A percentile compares a stretch with the other conserved stretches of the same genome.
phyloP scores from a whole-genome alignment of 2,888 invertebrate species.

The Aromia moschata region DNA sequence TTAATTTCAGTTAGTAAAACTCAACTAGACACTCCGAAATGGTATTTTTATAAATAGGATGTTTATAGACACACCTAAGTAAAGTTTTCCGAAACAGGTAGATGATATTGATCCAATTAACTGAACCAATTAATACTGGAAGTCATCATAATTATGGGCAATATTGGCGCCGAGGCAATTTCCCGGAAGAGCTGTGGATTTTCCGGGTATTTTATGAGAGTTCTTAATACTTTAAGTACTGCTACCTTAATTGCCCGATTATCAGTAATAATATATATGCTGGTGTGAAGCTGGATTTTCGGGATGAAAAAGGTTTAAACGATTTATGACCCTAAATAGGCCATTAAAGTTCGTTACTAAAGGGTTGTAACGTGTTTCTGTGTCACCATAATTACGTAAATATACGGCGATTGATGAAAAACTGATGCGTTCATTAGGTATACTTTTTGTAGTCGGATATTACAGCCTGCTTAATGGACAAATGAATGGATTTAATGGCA shows the following conservation, averaged over 20 bases:
- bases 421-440: too few species aligned
- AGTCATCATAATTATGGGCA: not conserved
- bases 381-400: too few species aligned
- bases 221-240: not conserved
- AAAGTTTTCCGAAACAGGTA: not conserved
- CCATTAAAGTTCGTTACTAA: not conserved
- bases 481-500: too few species aligned
- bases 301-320: not conserved
- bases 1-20: too few species aligned
- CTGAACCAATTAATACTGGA: not conserved
- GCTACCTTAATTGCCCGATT: slow-evolving; percentile 1
- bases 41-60: too few species aligned
- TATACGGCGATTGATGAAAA: too few species aligned
- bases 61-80: not conserved
- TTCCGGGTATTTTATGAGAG: not conserved
- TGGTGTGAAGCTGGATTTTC: not conserved
- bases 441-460: too few species aligned
- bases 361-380: not conserved
- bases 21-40: too few species aligned
- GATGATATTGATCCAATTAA: not conserved
- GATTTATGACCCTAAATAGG: not conserved
- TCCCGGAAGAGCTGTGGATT: not conserved
- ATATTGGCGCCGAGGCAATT: not conserved
- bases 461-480: too few species aligned
- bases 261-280: not conserved